Percentiles rank a stretch among this genome's conserved stretches.
These are phyloP conservation scores for Brachynemurus nebulosus DNA, from an alignment of 2,888 invertebrate genomes.

Conservation along the genomic window DNA sequence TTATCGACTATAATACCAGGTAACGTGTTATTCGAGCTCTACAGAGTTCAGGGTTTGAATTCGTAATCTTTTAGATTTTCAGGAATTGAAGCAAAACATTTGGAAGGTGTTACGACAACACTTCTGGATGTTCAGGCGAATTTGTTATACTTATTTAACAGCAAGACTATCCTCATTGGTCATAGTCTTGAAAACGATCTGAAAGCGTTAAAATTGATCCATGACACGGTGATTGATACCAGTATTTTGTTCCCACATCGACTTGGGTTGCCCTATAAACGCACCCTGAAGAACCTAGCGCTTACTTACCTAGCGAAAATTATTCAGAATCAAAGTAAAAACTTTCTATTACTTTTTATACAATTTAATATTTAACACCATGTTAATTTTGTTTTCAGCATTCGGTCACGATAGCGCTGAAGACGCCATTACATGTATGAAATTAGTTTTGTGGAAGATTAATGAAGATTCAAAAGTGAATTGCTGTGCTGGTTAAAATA, in stretches of 20 bases:
- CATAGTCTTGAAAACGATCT: constrained; percentile 97
- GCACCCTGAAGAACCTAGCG: constrained; percentile 74
- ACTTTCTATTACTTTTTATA: too few relatives aligned
- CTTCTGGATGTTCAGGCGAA: constrained; percentile 79
- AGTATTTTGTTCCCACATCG: constrained; percentile 90
- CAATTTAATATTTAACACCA: too few relatives aligned
- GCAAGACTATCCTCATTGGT: constrained; percentile 88
- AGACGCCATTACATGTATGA: too few relatives aligned
- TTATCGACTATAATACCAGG: constrained; percentile 91
- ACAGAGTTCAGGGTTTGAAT: too few relatives aligned
- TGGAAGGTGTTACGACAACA: constrained; percentile 63
- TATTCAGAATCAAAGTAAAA: constrained; percentile 57
- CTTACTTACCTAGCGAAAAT: constrained; percentile 79
- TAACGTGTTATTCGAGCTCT: too few relatives aligned
- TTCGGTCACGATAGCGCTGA: too few relatives aligned
- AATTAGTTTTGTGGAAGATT: too few relatives aligned
- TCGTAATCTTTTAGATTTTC: constrained; percentile 55
- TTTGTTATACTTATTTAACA: constrained; percentile 75
- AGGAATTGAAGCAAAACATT: constrained; percentile 79
- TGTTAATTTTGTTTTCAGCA: too few relatives aligned
- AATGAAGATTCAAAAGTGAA: too few relatives aligned
- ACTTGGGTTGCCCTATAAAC: constrained; percentile 82
- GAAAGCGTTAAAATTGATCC: constrained; percentile 82
- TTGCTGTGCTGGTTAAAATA: too few relatives aligned
- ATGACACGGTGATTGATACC: constrained; percentile 84